Evolutionary conservation across 2,113 vertebrate genomes (phyloP), one percentile per base, ranked within the genome.

Genomic region (Miniopterus natalensis): DNA sequence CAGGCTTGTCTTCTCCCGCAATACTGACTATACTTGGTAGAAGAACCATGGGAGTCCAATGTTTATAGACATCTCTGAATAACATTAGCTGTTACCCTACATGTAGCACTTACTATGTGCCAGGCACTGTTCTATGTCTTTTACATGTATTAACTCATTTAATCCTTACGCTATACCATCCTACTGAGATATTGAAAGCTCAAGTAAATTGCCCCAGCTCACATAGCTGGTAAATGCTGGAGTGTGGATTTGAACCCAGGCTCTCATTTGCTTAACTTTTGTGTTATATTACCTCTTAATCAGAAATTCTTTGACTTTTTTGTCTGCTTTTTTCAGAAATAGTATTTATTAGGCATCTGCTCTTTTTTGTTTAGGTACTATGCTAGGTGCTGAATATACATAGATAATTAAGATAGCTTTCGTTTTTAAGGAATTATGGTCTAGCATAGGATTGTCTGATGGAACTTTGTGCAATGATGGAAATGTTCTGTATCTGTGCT

Each of bases 391-490:
- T 59, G 5, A n/a, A 47, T 31, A 45, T 83, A 53, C 25, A 78
- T 53, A 84, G 29, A 66, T 65, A 51, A 71, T 21, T 73, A 65
- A 47, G 73, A 65, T 25, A n/a, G 29, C 31, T 71, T 74, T n/a
- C 90, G 27, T 55, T 83, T 94, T 53, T 61, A 80, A 92, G 29
- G 25, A 71, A 40, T 93, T 65, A n/a, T 75, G 74, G 31, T 74
- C 42, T 74, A 83, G 36, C 3, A 45, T 11, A 81, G 13, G 18
- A 36, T 29, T 84, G 3, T 74, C 27, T 25, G 21, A 7, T 59
- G 40, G 66, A 84, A 59, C 23, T 53, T 63, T 59, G 12, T 45
- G 1, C 53, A 29, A 0, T 53, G 27, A 83, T 15, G 25, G 36
- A 78, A 79, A n/a, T 59, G 20, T 59, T 87, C 42, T 31, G 0